Evolutionary conservation across 2,797 vertebrate genomes (phyloP).

Genomic region (Thamnophis elegans): DNA sequence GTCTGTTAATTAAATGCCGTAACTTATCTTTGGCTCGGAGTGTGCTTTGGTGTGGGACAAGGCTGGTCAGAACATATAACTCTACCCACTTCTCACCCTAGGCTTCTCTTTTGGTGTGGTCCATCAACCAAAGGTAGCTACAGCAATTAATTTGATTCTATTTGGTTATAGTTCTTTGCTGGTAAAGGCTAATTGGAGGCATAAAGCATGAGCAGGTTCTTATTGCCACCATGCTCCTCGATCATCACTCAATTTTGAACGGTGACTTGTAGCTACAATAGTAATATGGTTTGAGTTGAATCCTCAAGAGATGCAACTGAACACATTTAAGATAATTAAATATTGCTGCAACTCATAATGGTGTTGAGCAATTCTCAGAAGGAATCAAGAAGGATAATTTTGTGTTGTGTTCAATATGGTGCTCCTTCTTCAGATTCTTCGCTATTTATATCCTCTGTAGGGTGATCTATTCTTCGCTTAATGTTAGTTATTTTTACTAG

Average conservation of each 20-base stretch:
- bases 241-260: slow-evolving; percentile 52
- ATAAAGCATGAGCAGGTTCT: slow-evolving; percentile 60
- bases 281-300: slow-evolving; percentile 54
- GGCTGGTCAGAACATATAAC: too few relatives aligned
- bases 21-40: too few relatives aligned
- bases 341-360: slow-evolving; percentile 48
- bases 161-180: not conserved
- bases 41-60: too few relatives aligned
- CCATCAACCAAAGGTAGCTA: not conserved
- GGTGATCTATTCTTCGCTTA: slow-evolving; percentile 26
- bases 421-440: slow-evolving; percentile 23
- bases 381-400: slow-evolving; percentile 24
- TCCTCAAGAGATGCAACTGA: too few relatives aligned
- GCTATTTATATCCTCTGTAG: slow-evolving; percentile 10
- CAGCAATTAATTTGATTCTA: not conserved
- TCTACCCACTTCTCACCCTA: slow-evolving; percentile 52
- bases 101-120: slow-evolving; percentile 34
- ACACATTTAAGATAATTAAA: slow-evolving; percentile 53
- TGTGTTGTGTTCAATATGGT: fast-evolving
- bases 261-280: slow-evolving; percentile 40
- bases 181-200: not conserved
- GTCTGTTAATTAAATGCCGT: too few relatives aligned
- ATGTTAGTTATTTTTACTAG: too few relatives aligned
- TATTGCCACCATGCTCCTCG: slow-evolving; percentile 49
- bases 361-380: slow-evolving; percentile 56